Base-by-base conservation (phyloP, 2,797 vertebrate genomes). In the Acanthiza pusilla region DNA sequence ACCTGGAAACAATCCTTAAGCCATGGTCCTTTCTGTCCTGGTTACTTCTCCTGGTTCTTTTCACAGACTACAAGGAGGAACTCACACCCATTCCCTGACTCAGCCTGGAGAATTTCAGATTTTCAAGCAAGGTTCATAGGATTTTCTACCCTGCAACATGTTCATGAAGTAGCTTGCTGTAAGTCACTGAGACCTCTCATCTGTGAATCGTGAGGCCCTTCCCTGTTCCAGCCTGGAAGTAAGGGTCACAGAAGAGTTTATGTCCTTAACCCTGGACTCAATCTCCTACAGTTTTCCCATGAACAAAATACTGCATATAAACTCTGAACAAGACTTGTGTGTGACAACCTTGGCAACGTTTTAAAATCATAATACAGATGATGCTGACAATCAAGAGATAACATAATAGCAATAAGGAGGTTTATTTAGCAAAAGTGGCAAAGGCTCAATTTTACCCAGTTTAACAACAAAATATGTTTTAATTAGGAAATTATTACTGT, bases 181-280 rank as follows among this genome's bases (percentile, higher is more conserved):
- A 85, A 50, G 34, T 45, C 85, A 54, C 17, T 4, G 68, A 20
- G 42, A 47, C 17, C 38, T 86, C 58, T 38, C 34, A 47, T 12
- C 15, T 42, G 34, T 0, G 0, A n/a, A 55, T 8, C 0, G 0
- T 1, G 1, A 67, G 14, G 20, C 34, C 26, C 68, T 48, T 42
- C 40, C 22, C 30, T 42, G 18, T 29, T 87, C 29, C 42, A 61
- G 13, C 10, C 26, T 73, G 23, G 23, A 88, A 75, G 5, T 3
- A 72, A 62, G 13, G 7, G 32, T 36, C 55, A 79, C 47, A 58
- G n/a, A 30, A 72, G 26, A 73, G n/a, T 40, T 74, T 71, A 34
- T 38, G 34, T 68, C 34, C 63, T 45, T 62, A 67, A 63, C 45
- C 13, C 27, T 36, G n/a, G 22, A 81, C n/a, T 47, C 58, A 30